Conservation (phyloP, 2,113 vertebrate genomes). For the Ceyx melanurus region DNA sequence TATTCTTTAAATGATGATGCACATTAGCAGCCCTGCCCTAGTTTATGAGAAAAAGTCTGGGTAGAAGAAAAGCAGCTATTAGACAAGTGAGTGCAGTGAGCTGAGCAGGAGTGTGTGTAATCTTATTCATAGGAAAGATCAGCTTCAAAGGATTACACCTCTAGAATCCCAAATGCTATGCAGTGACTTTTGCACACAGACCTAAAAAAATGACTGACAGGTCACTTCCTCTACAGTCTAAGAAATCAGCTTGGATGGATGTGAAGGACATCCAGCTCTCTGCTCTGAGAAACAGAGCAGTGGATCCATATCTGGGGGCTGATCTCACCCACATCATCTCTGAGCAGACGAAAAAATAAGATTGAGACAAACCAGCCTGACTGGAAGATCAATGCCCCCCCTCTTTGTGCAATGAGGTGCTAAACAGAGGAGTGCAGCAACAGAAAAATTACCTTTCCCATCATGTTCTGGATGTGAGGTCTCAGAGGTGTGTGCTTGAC, state of each 20-base stretch:
- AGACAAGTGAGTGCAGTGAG: slow-evolving; percentile 43
- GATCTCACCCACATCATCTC: neutral
- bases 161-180: slow-evolving; percentile 17
- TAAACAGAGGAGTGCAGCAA: neutral
- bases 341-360: neutral
- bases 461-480: neutral
- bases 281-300: neutral
- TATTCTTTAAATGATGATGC: neutral
- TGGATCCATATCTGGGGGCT: neutral
- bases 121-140: slow-evolving; percentile 26
- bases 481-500: neutral
- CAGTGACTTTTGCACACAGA: neutral
- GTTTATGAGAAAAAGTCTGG: slow-evolving; percentile 44
- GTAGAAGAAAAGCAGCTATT: slow-evolving; percentile 41
- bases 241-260: neutral
- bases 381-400: neutral
- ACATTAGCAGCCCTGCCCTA: slow-evolving; percentile 40
- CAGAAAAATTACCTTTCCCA: neutral
- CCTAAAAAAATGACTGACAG: neutral
- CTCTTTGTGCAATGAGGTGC: neutral
- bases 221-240: neutral
- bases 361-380: neutral
- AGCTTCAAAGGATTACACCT: slow-evolving; percentile 39
- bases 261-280: neutral
- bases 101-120: slow-evolving; percentile 29